Percentiles rank a stretch among this genome's conserved stretches.
These are phyloP conservation scores for Abrostola triplasia DNA, from an alignment of 2,888 invertebrate genomes.

Conservation along the genomic window DNA sequence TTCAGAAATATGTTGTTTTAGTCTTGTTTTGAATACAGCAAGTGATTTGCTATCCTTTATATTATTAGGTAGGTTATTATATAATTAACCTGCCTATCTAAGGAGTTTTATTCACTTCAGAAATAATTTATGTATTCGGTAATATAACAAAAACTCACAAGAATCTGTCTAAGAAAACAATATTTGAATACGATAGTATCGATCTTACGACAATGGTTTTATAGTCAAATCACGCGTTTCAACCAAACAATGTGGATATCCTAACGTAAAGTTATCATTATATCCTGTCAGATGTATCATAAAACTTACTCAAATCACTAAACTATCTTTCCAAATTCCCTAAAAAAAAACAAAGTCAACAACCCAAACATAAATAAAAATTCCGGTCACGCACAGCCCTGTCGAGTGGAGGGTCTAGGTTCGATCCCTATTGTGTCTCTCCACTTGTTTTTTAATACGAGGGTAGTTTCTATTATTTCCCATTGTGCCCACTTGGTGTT, in stretches of 20 bases:
- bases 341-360: conserved; percentile 57
- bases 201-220: too few species aligned
- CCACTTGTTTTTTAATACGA: conserved; percentile 86
- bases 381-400: conserved; percentile 83
- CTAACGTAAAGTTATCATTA: neutral
- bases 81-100: too few species aligned
- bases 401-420: conserved; percentile 77
- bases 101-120: too few species aligned
- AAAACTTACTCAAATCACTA: conserved; percentile 22
- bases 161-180: too few species aligned
- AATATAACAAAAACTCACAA: too few species aligned
- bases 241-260: conserved; percentile 7
- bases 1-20: too few species aligned
- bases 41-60: too few species aligned
- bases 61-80: too few species aligned
- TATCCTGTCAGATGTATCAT: conserved; percentile 14
- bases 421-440: conserved; percentile 83
- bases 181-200: too few species aligned
- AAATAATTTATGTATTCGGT: too few species aligned
- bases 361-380: conserved; percentile 66
- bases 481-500: conserved; percentile 79
- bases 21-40: too few species aligned
- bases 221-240: conserved; percentile 5
- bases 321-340: conserved; percentile 47
- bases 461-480: conserved; percentile 86